Percentiles rank a stretch among this genome's conserved stretches.
These are phyloP conservation scores for Raphicerus campestris DNA, from an alignment of 2,113 vertebrate genomes.

Conservation along the genomic window DNA sequence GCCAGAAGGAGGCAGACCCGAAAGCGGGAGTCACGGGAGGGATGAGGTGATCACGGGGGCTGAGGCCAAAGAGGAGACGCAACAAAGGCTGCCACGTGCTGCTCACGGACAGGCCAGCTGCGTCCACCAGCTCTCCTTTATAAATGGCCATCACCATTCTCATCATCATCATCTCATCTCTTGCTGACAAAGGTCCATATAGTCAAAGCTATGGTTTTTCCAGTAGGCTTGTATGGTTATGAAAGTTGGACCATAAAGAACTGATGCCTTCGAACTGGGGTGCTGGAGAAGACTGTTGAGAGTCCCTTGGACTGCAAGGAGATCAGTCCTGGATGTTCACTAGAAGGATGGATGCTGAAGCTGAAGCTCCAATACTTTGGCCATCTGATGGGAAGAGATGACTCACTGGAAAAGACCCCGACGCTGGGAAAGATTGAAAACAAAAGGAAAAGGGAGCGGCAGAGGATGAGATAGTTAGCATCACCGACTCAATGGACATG, in stretches of 20 bases:
- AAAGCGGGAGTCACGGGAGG: accelerated
- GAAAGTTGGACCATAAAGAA: neutral
- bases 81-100: neutral
- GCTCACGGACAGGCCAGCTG: accelerated
- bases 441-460: too few species aligned
- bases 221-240: neutral
- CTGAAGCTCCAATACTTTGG: too few species aligned
- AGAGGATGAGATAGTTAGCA: too few species aligned
- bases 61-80: accelerated
- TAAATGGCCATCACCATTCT: accelerated
- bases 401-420: too few species aligned
- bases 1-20: neutral
- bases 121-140: accelerated
- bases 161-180: neutral
- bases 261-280: neutral
- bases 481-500: too few species aligned
- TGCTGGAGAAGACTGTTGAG: neutral
- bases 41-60: accelerated
- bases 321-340: neutral
- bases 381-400: too few species aligned
- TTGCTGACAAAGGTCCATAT: neutral
- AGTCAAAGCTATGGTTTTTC: neutral
- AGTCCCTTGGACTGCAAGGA: neutral
- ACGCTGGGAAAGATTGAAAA: too few species aligned
- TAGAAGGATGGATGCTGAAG: too few species aligned